Percentiles rank a stretch among this genome's conserved stretches.
These are phyloP conservation scores for Pocillopora meandrina DNA, from an alignment of 92 coral and sea anemone genomes.

Conservation along the genomic window DNA sequence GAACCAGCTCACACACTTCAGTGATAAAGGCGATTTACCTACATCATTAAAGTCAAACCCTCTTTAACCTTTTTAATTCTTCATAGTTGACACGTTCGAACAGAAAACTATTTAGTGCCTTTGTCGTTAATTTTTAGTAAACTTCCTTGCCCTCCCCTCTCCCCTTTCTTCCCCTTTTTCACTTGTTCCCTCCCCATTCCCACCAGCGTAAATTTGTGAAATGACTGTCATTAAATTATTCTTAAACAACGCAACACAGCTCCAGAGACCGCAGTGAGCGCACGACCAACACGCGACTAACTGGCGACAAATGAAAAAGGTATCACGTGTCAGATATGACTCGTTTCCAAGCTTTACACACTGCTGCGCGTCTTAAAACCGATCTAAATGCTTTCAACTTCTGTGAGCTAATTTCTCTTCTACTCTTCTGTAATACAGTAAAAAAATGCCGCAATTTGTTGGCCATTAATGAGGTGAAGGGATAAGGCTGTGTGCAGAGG, in stretches of 20 bases:
- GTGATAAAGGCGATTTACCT: too few relatives aligned
- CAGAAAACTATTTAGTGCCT: not conserved
- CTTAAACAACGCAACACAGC: constrained; percentile 22
- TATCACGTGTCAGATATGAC: constrained; percentile 25
- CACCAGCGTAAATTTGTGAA: not conserved
- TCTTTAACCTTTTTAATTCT: too few relatives aligned
- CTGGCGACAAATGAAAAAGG: constrained; percentile 25
- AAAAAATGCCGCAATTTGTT: constrained; percentile 53
- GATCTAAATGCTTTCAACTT: constrained; percentile 16
- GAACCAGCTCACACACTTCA: too few relatives aligned
- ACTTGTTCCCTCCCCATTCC: not conserved
- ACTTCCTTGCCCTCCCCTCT: not conserved
- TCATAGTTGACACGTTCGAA: too few relatives aligned
- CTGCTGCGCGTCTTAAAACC: constrained; percentile 15
- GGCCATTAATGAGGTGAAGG: constrained; percentile 48
- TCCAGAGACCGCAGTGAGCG: constrained; percentile 41
- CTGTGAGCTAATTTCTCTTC: constrained; percentile 19
- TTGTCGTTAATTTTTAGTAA: not conserved
- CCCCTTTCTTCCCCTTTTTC: not conserved
- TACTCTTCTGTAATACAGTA: constrained; percentile 34
- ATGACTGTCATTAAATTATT: not conserved
- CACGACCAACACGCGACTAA: constrained; percentile 34
- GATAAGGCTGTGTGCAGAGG: constrained; percentile 31
- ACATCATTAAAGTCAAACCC: too few relatives aligned
- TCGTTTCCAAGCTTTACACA: not conserved